Evolutionary conservation across 2,888 invertebrate genomes (phyloP).

Genomic region (Troides oblongomaculatus): DNA sequence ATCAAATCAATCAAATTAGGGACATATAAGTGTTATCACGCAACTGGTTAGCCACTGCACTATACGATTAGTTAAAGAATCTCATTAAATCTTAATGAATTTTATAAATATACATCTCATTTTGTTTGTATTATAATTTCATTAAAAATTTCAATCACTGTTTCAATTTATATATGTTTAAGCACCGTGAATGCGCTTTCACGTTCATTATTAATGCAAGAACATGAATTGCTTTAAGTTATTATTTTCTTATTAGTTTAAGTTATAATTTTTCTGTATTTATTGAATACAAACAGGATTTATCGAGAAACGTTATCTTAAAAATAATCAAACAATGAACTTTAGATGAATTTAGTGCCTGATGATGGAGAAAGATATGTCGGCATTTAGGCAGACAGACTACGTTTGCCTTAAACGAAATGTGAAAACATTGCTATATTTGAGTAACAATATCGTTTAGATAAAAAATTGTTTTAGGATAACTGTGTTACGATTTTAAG

Average conservation of each 20-base stretch:
- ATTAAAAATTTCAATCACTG: slow-evolving; percentile 6
- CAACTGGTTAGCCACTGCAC: too few relatives aligned
- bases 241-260: slow-evolving; percentile 7
- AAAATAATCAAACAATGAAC: neutral
- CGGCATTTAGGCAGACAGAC: too few relatives aligned
- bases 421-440: too few relatives aligned
- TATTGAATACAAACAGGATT: slow-evolving; percentile 1
- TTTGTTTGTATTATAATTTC: slow-evolving; percentile 5
- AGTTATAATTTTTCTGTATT: slow-evolving; percentile 2
- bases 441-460: too few relatives aligned
- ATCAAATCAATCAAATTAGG: too few relatives aligned
- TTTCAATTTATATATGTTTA: slow-evolving; percentile 2
- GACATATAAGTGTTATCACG: too few relatives aligned
- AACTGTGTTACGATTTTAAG: too few relatives aligned
- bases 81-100: neutral
- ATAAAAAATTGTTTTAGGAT: too few relatives aligned
- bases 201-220: slow-evolving; percentile 26
- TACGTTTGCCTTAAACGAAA: too few relatives aligned
- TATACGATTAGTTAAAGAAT: too few relatives aligned
- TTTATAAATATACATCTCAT: neutral
- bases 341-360: neutral
- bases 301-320: neutral
- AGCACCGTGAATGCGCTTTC: slow-evolving; percentile 23
- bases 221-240: slow-evolving; percentile 18
- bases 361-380: too few relatives aligned